phyloP scores from a whole-genome alignment of 2,888 invertebrate species.

The Deilephila elpenor region DNA sequence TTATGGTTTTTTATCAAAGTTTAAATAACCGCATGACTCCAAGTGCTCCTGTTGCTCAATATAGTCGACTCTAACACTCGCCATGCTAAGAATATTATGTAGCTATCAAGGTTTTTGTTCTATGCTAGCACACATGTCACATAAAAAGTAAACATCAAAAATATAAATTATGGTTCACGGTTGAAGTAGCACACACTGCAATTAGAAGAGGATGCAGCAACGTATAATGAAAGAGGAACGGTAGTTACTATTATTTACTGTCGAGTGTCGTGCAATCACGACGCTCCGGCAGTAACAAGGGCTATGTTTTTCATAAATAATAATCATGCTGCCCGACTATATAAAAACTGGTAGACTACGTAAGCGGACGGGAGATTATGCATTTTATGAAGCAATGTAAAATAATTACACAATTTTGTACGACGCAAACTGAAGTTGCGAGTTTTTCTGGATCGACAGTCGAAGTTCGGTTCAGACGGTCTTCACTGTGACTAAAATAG shows the following conservation, averaged over 20 bases:
- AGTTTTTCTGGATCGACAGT: constrained; percentile 12
- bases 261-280: constrained; percentile 45
- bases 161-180: constrained; percentile 51
- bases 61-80: no score
- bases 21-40: no score
- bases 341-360: constrained; percentile 31
- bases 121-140: constrained; percentile 20
- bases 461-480: constrained; percentile 13
- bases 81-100: no score
- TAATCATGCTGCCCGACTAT: constrained; percentile 39
- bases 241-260: constrained; percentile 47
- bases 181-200: constrained; percentile 49
- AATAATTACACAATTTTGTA: constrained; percentile 31
- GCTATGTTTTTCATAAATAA: constrained; percentile 42
- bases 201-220: constrained; percentile 52
- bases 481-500: constrained; percentile 15
- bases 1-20: no score
- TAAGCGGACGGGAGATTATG: constrained; percentile 27
- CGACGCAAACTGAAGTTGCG: neutral
- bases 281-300: constrained; percentile 44
- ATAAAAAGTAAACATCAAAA: constrained; percentile 46
- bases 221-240: constrained; percentile 43
- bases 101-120: neutral
- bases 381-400: constrained; percentile 31
- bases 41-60: no score